Percentiles rank a stretch among this genome's conserved stretches.
These are phyloP conservation scores for Drosophila nigromelanica DNA, from an alignment of 1,140 invertebrate genomes.

Conservation along the genomic window DNA sequence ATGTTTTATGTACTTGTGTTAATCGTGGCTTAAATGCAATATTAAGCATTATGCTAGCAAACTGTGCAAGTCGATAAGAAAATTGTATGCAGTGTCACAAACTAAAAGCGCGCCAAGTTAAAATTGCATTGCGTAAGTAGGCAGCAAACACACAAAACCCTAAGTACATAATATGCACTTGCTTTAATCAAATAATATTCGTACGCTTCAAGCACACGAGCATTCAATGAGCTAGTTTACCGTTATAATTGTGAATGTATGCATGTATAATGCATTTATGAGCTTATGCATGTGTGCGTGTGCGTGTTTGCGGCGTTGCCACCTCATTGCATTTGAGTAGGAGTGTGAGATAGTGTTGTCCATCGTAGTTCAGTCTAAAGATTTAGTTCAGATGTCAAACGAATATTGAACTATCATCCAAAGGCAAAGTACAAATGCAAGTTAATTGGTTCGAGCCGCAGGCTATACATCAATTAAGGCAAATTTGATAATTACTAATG, in stretches of 20 bases:
- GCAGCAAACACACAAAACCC: constrained; percentile 14
- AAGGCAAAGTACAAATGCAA: constrained; percentile 8
- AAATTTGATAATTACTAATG: constrained; percentile 73
- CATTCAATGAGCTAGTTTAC: constrained; percentile 40
- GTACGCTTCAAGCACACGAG: constrained; percentile 17
- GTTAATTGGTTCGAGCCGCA: constrained; percentile 15
- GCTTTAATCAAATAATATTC: constrained; percentile 19
- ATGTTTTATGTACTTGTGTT: constrained; percentile 43
- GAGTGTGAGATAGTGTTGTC: neutral
- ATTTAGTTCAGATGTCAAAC: too few species aligned
- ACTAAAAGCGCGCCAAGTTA: constrained; percentile 35
- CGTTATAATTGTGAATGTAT: constrained; percentile 42
- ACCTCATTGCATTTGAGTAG: constrained; percentile 28
- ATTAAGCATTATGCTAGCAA: constrained; percentile 31
- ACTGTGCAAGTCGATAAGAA: constrained; percentile 25
- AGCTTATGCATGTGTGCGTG: constrained; percentile 10
- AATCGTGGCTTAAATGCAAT: constrained; percentile 31
- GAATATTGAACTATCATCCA: too few species aligned
- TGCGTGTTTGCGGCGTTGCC: constrained; percentile 33
- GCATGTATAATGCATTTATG: constrained; percentile 22
- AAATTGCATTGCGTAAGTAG: constrained; percentile 41
- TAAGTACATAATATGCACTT: constrained; percentile 5
- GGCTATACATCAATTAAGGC: constrained; percentile 65
- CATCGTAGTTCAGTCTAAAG: neutral
- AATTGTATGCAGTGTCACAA: constrained; percentile 16